phyloP scores from a whole-genome alignment of 2,888 invertebrate species.

The Chymomyza caudatula region DNA sequence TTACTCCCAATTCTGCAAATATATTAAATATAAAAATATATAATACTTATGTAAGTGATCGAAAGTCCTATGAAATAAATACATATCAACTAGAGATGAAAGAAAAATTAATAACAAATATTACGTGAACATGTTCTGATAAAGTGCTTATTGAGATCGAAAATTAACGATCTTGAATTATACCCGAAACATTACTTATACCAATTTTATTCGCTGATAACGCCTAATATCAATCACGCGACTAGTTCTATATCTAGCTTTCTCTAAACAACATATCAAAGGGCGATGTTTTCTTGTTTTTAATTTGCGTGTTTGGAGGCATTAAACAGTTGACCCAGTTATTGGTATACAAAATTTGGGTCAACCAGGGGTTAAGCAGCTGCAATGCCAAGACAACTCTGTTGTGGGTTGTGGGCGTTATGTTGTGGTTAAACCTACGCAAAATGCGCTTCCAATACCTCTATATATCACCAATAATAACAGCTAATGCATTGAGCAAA shows the following conservation, averaged over 20 bases:
- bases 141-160: too few species aligned
- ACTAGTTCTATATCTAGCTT: slow-evolving; percentile 3
- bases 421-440: not conserved
- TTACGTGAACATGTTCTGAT: too few species aligned
- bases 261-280: not conserved
- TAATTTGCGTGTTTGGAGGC: not conserved
- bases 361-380: slow-evolving; percentile 6
- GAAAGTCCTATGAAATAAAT: too few species aligned
- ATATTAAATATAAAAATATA: slow-evolving; percentile 2
- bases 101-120: too few species aligned
- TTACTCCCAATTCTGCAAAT: not conserved
- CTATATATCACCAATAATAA: not conserved
- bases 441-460: not conserved
- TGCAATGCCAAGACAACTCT: not conserved
- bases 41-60: too few species aligned
- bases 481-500: not conserved
- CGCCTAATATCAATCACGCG: too few species aligned
- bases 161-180: too few species aligned
- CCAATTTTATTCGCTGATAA: too few species aligned
- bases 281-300: not conserved
- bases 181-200: too few species aligned
- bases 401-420: slow-evolving; percentile 1
- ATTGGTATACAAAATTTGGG: slow-evolving; percentile 10
- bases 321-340: not conserved
- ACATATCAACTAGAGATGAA: too few species aligned